phyloP scores from a whole-genome alignment of 2,888 invertebrate species.

The Dendrolimus houi region DNA sequence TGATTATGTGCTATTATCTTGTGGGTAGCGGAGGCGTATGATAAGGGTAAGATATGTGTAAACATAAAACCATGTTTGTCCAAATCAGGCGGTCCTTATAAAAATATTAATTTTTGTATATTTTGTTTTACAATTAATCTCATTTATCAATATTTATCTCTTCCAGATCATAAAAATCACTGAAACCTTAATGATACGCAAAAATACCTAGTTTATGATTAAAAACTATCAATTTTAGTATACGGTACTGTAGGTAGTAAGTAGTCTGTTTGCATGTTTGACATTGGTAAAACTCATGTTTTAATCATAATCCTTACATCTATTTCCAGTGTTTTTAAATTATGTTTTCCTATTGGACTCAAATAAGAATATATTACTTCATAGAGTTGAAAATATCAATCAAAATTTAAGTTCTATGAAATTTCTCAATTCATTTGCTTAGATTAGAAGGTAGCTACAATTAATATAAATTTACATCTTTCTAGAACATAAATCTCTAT shows the following conservation, averaged over 20 bases:
- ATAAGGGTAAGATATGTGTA: slow-evolving; percentile 57
- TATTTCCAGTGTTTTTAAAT: too few species aligned
- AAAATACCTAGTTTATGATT: background rate
- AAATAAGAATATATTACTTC: too few species aligned
- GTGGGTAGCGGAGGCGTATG: slow-evolving; percentile 53
- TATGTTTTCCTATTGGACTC: too few species aligned
- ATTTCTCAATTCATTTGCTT: too few species aligned
- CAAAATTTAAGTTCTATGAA: background rate
- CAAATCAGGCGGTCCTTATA: slow-evolving; percentile 11
- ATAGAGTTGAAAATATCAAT: slow-evolving; percentile 3
- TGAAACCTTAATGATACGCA: background rate
- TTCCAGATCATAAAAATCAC: background rate
- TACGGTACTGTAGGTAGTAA: background rate
- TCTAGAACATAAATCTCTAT: too few species aligned
- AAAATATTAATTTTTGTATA: background rate
- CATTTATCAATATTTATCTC: background rate
- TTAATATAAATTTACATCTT: too few species aligned
- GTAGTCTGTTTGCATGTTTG: slow-evolving; percentile 4
- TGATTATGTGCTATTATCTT: slow-evolving; percentile 68
- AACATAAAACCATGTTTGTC: background rate
- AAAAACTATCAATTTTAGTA: background rate
- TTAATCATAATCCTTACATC: slow-evolving; percentile 2
- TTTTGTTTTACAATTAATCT: background rate
- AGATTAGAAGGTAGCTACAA: too few species aligned
- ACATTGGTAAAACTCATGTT: slow-evolving; percentile 10